Conservation (phyloP, 2,888 invertebrate species). For the Eristalis arbustorum region DNA sequence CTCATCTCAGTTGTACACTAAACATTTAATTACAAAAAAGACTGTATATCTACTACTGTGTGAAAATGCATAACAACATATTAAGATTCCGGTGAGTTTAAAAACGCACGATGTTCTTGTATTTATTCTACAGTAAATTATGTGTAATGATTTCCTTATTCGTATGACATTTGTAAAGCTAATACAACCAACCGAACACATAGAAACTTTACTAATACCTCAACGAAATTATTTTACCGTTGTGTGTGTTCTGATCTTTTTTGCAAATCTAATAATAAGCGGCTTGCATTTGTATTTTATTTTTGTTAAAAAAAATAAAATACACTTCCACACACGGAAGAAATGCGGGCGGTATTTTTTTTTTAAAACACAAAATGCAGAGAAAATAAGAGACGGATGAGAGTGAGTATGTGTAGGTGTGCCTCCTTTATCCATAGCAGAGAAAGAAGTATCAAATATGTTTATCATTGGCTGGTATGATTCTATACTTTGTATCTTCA, state of each 20-base stretch:
- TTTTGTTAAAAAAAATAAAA: conserved; percentile 20
- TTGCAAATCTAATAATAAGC: conserved; percentile 67
- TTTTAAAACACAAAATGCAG: conserved; percentile 18
- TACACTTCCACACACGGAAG: conserved; percentile 19
- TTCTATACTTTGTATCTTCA: background rate
- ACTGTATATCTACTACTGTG: background rate
- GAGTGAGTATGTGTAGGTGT: conserved; percentile 1
- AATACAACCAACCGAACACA: conserved; percentile 22
- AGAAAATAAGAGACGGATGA: background rate
- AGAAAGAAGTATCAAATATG: background rate
- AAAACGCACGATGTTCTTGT: background rate
- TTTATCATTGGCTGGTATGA: background rate
- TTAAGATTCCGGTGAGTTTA: conserved; percentile 65
- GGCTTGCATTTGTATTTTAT: conserved; percentile 53
- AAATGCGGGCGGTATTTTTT: conserved; percentile 54
- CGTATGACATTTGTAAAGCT: conserved; percentile 45
- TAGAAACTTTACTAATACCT: conserved; percentile 27
- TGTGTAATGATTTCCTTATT: conserved; percentile 40
- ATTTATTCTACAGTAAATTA: conserved; percentile 11
- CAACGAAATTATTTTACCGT: background rate
- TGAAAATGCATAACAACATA: conserved; percentile 29
- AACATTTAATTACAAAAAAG: background rate
- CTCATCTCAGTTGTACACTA: background rate
- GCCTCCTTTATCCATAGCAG: conserved; percentile 17
- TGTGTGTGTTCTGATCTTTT: conserved; percentile 33